Evolutionary conservation across 2,888 invertebrate genomes (phyloP).

Genomic region (Mythimna albipuncta): DNA sequence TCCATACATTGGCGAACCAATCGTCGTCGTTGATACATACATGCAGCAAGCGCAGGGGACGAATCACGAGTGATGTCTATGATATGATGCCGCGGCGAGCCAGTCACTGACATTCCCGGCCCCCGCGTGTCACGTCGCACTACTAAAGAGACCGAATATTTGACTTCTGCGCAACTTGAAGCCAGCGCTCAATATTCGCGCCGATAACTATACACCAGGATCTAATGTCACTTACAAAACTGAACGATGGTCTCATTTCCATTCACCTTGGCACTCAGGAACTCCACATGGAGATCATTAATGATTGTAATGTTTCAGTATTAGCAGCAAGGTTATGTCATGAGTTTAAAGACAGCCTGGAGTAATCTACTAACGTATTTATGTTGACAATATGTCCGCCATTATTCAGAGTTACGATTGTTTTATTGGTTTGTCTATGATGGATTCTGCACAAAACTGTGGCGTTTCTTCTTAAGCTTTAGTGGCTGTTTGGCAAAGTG

Average conservation of each 20-base stretch:
- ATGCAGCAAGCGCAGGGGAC: too few relatives aligned
- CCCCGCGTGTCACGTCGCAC: too few relatives aligned
- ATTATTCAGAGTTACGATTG: constrained; percentile 41
- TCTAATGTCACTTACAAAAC: not conserved
- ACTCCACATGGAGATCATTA: constrained; percentile 40
- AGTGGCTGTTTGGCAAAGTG: constrained; percentile 22
- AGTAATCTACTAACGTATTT: constrained; percentile 25
- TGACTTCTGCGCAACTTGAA: too few relatives aligned
- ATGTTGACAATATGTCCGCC: constrained; percentile 40
- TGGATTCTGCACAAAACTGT: constrained; percentile 5
- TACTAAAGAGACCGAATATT: too few relatives aligned
- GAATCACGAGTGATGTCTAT: too few relatives aligned
- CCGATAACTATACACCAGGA: not conserved
- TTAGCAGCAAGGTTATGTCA: constrained; percentile 16
- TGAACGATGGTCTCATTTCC: not conserved
- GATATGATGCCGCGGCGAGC: too few relatives aligned
- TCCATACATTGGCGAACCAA: too few relatives aligned
- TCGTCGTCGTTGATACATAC: too few relatives aligned
- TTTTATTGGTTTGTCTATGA: constrained; percentile 36
- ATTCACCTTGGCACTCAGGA: constrained; percentile 27
- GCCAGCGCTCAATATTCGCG: too few relatives aligned
- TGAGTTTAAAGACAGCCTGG: constrained; percentile 18
- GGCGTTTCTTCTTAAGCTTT: constrained; percentile 13
- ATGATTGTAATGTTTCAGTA: not conserved
- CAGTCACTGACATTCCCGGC: too few relatives aligned